A percentile compares a stretch with the other conserved stretches of the same genome.
These are phyloP conservation scores for Macroteleia sp. DNA, from an alignment of 2,888 invertebrate genomes.

Conservation along the genomic window DNA sequence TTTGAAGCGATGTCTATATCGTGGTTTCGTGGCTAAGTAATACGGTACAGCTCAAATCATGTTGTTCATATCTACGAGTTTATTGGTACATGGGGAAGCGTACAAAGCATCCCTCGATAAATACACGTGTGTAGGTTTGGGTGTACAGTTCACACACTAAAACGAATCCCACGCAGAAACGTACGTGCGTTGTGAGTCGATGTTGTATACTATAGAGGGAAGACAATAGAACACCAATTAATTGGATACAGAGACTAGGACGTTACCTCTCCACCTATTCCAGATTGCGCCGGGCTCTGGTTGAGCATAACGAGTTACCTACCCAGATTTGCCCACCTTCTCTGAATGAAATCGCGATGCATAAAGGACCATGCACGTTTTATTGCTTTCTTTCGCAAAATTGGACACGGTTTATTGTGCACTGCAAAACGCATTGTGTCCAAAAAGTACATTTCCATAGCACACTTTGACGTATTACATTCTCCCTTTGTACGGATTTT, in stretches of 20 bases:
- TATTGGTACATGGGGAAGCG: constrained; percentile 49
- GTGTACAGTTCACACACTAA: constrained; percentile 36
- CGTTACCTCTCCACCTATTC: constrained; percentile 68
- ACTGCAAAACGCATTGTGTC: constrained; percentile 25
- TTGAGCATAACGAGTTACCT: constrained; percentile 59
- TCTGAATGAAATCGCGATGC: constrained; percentile 37
- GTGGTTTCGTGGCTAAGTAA: constrained; percentile 73
- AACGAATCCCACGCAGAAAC: constrained; percentile 54
- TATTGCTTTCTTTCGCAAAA: constrained; percentile 46
- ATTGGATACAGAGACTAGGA: constrained; percentile 70
- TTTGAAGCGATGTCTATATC: constrained; percentile 58
- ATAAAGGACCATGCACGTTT: constrained; percentile 20
- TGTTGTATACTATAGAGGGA: constrained; percentile 23
- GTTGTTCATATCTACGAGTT: constrained; percentile 62
- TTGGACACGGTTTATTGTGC: constrained; percentile 31
- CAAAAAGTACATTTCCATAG: constrained; percentile 37
- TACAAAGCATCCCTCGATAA: constrained; percentile 54
- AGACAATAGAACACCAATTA: constrained; percentile 71
- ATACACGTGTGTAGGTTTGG: constrained; percentile 29
- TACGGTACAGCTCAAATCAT: constrained; percentile 68
- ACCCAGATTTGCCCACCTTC: constrained; percentile 38
- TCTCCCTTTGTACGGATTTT: constrained; percentile 24
- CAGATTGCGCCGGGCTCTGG: constrained; percentile 45
- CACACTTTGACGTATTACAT: constrained; percentile 25
- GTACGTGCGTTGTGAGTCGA: constrained; percentile 56